phyloP scores from a whole-genome alignment of 2,797 vertebrate species.

The Spinibarbus caldwelli region DNA sequence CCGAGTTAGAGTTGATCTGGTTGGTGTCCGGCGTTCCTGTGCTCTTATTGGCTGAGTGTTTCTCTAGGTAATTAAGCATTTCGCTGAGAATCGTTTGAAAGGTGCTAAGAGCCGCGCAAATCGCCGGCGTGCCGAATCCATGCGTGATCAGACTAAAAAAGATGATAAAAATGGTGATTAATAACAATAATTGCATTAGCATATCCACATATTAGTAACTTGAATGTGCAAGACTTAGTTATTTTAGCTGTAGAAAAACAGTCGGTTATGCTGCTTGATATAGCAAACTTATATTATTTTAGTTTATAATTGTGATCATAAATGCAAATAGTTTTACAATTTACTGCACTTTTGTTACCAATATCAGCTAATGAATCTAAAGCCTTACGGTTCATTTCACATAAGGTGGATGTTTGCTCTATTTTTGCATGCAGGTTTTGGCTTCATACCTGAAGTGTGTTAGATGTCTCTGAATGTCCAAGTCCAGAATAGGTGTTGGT shows the following conservation, averaged over 20 bases:
- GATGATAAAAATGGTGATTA: background rate
- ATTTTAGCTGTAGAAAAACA: too few relatives aligned
- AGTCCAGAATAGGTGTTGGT: conserved; percentile 96
- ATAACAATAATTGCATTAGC: background rate
- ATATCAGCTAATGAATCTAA: background rate
- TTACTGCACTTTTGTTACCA: background rate
- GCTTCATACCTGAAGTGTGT: conserved; percentile 96
- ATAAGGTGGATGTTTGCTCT: background rate
- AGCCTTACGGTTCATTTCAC: too few relatives aligned
- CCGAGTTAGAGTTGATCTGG: conserved; percentile 95
- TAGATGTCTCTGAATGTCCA: conserved; percentile 99
- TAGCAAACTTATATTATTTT: background rate
- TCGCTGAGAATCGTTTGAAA: conserved; percentile 99
- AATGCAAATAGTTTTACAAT: background rate
- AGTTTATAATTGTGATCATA: background rate
- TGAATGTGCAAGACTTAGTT: background rate
- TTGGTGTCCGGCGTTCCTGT: conserved; percentile 84
- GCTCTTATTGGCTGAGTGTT: conserved; percentile 91
- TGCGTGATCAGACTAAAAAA: conserved; percentile 93
- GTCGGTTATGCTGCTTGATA: background rate
- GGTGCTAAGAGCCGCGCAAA: conserved; percentile 98
- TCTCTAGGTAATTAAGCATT: conserved; percentile 99
- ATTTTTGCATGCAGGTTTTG: background rate
- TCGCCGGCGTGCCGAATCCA: conserved; percentile 96
- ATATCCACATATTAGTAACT: background rate